Percentiles rank a stretch among this genome's conserved stretches.
These are phyloP conservation scores for Oryctes rhinoceros DNA, from an alignment of 1,140 invertebrate species.

Conservation along the genomic window DNA sequence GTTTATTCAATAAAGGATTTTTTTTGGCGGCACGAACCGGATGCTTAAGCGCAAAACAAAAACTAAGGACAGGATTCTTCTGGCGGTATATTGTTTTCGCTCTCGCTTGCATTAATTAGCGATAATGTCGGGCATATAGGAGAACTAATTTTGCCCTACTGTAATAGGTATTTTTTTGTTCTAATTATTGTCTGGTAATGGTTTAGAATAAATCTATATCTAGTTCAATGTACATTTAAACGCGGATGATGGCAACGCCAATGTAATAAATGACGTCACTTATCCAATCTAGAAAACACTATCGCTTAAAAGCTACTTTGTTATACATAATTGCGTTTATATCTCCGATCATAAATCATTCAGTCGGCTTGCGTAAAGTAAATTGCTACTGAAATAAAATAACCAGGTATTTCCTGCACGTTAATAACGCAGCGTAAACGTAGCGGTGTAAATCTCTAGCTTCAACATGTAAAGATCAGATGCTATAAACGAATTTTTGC, in stretches of 20 bases:
- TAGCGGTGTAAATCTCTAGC: not conserved
- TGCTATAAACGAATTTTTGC: not conserved
- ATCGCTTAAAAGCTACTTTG: slow-evolving; percentile 15
- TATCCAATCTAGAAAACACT: not conserved
- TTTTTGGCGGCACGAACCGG: not conserved
- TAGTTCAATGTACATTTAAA: slow-evolving; percentile 12
- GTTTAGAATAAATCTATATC: not conserved
- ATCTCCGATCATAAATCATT: slow-evolving; percentile 14
- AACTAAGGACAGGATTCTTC: not conserved
- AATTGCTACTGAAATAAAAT: slow-evolving; percentile 6
- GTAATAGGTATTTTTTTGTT: not conserved
- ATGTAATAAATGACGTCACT: not conserved
- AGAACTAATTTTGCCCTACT: not conserved
- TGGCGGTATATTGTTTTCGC: not conserved
- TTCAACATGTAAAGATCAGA: not conserved
- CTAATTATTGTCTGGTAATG: too few relatives aligned
- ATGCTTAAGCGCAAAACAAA: not conserved
- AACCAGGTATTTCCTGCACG: not conserved
- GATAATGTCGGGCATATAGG: not conserved
- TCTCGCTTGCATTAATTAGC: not conserved
- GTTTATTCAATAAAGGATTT: not conserved
- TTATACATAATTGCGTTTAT: slow-evolving; percentile 19
- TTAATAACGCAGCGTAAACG: not conserved
- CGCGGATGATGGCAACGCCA: not conserved
- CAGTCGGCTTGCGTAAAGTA: not conserved